A percentile compares a stretch with the other conserved stretches of the same genome.
These are phyloP conservation scores for Cataglyphis albicans DNA, from an alignment of 2,888 invertebrate genomes.

Conservation along the genomic window DNA sequence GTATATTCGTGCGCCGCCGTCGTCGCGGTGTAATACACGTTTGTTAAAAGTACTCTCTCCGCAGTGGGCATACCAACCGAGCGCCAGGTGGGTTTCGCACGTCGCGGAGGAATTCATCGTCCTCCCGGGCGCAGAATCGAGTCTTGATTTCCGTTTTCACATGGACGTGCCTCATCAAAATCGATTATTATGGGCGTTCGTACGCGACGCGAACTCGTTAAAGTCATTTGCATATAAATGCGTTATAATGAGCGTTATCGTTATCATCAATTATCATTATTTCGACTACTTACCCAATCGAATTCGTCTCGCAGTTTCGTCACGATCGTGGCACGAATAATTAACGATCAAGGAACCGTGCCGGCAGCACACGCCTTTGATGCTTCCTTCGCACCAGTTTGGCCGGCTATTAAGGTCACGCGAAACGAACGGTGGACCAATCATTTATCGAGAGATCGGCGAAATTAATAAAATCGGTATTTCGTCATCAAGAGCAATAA, in stretches of 20 bases:
- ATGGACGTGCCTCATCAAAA: conserved; percentile 48
- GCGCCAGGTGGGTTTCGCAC: conserved; percentile 35
- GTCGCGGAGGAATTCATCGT: conserved; percentile 39
- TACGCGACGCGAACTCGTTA: conserved; percentile 20
- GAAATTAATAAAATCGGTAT: conserved; percentile 48
- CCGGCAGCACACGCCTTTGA: conserved; percentile 1
- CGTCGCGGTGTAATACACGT: conserved; percentile 46
- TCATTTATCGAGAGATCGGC: conserved; percentile 54
- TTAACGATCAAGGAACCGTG: conserved; percentile 62
- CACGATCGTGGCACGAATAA: conserved; percentile 64
- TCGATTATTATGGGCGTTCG: conserved; percentile 36
- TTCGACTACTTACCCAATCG: conserved; percentile 53
- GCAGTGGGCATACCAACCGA: conserved; percentile 5
- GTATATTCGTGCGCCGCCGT: conserved; percentile 49
- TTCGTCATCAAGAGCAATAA: conserved; percentile 38
- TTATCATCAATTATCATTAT: conserved; percentile 73
- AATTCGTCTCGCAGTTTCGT: conserved; percentile 62
- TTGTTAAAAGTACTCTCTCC: conserved; percentile 47
- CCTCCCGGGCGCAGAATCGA: conserved; percentile 41
- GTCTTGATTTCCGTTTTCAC: conserved; percentile 52
- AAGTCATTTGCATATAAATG: conserved; percentile 37
- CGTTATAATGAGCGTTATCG: conserved; percentile 64
- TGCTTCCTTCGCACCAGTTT: conserved; percentile 21
- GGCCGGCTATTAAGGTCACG: conserved; percentile 53
- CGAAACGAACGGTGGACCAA: conserved; percentile 26